Base-by-base conservation (phyloP, 2,113 vertebrate genomes). In the Gymnocephalus cernua region DNA sequence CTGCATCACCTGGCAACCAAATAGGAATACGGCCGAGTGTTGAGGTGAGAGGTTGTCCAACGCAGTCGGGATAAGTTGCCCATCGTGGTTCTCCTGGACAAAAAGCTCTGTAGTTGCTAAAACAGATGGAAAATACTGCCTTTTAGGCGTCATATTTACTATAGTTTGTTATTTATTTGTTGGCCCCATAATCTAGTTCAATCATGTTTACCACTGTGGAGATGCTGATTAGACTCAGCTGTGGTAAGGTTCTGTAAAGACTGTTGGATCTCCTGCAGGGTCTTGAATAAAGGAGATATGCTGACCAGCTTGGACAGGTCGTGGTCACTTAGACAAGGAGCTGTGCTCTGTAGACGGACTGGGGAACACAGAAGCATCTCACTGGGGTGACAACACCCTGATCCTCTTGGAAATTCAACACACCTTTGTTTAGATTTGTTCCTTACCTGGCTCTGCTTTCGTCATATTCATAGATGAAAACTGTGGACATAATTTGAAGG, bases 271-370 rank as follows among this genome's bases (percentile, higher is more conserved):
- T 96, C 95, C 53, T 87, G 88, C 54, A 96, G 93, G 6, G 94
- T 96, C 85, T 90, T 95, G 89, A 94, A 95, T 25, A 96, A 90
- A 25, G 96, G 96, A 18, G 96, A 95, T 64, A 95, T 80, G 41
- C 89, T 90, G 79, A 95, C 85, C 80, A 96, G 81, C 19, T 87
- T 93, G 74, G 93, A 94, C 32, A 96, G 80, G 70, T 96, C 94
- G 56, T 95, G 51, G 47, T 97, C 96, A 32, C 92, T 94, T 75
- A 95, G 70, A 92, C 80, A 90, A 38, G 90, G 84, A n/a, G 53
- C 85, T 38, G 88, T 76, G 59, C 82, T 88, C 65, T 82, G 80
- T 32, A 80, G 70, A 18, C 82, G 85, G 11, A 53, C 92, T 93
- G 18, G 41, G 13, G 69, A 19, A 86, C 25, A 91, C 32, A 79